Evolutionary conservation across 2,888 invertebrate species (phyloP).

Genomic region (Drosophila colorata): DNA sequence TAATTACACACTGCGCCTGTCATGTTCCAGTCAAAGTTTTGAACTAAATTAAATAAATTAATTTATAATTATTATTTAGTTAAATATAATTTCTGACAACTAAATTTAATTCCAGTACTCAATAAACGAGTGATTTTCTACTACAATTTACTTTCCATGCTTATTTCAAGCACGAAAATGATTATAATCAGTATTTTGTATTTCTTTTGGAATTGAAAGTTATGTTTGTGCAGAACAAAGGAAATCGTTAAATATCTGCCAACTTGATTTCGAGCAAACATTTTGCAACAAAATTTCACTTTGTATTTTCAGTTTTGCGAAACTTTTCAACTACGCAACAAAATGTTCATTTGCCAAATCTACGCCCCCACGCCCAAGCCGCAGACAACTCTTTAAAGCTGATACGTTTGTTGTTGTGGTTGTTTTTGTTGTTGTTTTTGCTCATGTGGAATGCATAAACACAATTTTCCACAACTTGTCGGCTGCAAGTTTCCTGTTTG

Average conservation of each 20-base stretch:
- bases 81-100: too few species aligned
- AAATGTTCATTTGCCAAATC: conserved; percentile 33
- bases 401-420: conserved; percentile 10
- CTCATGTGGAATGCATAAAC: conserved; percentile 16
- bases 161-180: too few species aligned
- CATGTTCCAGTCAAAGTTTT: too few species aligned
- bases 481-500: conserved; percentile 34
- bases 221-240: background rate
- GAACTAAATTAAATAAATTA: too few species aligned
- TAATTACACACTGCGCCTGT: too few species aligned
- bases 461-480: conserved; percentile 44
- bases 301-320: conserved; percentile 1
- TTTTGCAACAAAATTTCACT: conserved; percentile 12
- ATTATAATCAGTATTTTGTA: too few species aligned
- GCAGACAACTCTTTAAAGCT: conserved; percentile 38
- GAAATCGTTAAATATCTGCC: background rate
- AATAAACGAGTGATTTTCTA: too few species aligned
- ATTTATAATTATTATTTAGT: too few species aligned
- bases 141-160: too few species aligned
- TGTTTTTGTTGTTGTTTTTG: conserved; percentile 18
- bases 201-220: background rate
- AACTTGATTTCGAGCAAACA: conserved; percentile 4
- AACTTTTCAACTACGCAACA: conserved; percentile 8
- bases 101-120: background rate
- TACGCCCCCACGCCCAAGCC: background rate